phyloP scores from a whole-genome alignment of 1,140 invertebrate species.

The Geopemphigus sp. region DNA sequence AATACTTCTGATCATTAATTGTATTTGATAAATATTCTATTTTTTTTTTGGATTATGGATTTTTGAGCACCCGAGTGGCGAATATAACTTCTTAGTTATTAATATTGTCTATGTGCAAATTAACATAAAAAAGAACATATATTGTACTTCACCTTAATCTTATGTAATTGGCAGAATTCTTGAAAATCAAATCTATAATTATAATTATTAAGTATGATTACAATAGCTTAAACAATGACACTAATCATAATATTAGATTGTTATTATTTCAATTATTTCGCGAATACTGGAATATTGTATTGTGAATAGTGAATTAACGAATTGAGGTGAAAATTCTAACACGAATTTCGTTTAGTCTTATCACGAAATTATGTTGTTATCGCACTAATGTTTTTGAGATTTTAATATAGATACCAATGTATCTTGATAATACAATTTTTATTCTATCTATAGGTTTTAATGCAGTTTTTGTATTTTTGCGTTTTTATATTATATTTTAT shows the following conservation, averaged over 20 bases:
- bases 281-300: not conserved
- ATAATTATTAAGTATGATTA: no score
- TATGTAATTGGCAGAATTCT: not conserved
- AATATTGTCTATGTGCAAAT: not conserved
- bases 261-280: not conserved
- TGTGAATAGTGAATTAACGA: no score
- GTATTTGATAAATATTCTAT: no score
- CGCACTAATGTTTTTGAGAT: no score
- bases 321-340: conserved; percentile 1
- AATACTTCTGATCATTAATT: no score
- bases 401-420: no score
- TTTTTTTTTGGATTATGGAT: no score
- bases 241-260: not conserved
- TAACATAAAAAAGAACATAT: not conserved
- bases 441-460: no score
- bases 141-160: not conserved
- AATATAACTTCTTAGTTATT: not conserved
- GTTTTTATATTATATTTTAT: no score
- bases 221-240: not conserved
- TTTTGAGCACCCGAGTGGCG: no score
- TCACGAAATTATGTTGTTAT: not conserved
- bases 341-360: not conserved
- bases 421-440: no score
- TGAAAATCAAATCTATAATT: not conserved
- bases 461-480: not conserved